Evolutionary conservation across 2,113 vertebrate genomes (phyloP).

Genomic region (Malurus melanocephalus): DNA sequence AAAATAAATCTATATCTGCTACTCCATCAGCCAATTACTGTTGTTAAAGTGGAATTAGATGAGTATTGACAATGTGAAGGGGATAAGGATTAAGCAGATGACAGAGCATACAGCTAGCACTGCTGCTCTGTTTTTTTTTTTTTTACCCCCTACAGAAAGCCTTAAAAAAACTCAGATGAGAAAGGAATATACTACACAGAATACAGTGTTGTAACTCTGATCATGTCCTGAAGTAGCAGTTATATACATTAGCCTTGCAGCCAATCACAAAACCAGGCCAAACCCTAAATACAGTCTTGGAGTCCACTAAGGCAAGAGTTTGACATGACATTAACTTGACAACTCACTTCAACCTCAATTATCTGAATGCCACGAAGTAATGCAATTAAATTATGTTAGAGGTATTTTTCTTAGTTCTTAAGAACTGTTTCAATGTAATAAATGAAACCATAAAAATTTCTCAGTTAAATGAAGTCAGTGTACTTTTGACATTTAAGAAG

Average conservation of each 20-base stretch:
- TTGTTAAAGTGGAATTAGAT: conserved; percentile 99
- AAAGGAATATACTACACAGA: conserved; percentile 9
- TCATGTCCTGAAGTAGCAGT: conserved; percentile 7
- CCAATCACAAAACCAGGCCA: not conserved
- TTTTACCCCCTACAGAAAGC: not conserved
- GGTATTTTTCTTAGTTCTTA: not conserved
- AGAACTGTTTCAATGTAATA: not conserved
- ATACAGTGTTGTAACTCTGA: not conserved
- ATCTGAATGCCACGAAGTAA: not conserved
- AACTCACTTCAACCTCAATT: conserved; percentile 34
- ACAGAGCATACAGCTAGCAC: conserved; percentile 70
- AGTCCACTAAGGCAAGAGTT: not conserved
- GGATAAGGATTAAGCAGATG: conserved; percentile 88
- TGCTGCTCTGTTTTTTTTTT: not conserved
- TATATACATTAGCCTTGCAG: conserved; percentile 9
- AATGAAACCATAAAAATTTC: not conserved
- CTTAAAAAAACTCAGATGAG: conserved; percentile 20
- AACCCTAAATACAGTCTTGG: not conserved
- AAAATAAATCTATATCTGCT: conserved; percentile 99
- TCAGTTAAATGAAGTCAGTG: not conserved
- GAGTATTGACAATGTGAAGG: conserved; percentile 96
- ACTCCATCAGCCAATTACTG: conserved; percentile 99
- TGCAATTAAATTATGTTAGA: conserved; percentile 4
- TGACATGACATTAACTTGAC: conserved; percentile 21
- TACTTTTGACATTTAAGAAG: not conserved